Evolutionary conservation across 2,888 invertebrate species (phyloP).

Genomic region (Neoascia interrupta): DNA sequence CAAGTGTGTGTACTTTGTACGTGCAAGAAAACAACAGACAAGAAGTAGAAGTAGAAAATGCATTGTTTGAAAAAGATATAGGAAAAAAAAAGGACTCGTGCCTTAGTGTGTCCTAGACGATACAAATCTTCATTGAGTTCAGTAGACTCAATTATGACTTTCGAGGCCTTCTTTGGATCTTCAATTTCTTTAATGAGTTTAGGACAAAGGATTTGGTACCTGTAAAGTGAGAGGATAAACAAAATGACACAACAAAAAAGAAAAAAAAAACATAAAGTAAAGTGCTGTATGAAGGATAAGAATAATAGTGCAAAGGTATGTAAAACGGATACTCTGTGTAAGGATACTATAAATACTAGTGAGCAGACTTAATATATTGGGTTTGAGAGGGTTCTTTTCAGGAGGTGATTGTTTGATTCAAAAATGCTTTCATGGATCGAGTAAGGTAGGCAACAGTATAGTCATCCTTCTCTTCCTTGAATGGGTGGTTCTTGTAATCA

Average conservation of each 20-base stretch:
- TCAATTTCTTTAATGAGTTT: slow-evolving; percentile 87
- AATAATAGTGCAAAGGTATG: slow-evolving; percentile 10
- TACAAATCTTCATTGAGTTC: slow-evolving; percentile 94
- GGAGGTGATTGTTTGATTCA: no score
- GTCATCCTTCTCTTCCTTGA: no score
- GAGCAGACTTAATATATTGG: no score
- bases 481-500: no score
- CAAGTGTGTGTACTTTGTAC: no score
- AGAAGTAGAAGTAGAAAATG: slow-evolving; percentile 6
- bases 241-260: slow-evolving; percentile 4
- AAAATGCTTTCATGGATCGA: no score
- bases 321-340: not conserved
- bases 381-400: no score
- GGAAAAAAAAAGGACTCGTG: slow-evolving; percentile 82
- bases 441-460: no score
- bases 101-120: slow-evolving; percentile 99
- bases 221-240: slow-evolving; percentile 80
- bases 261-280: slow-evolving; percentile 5
- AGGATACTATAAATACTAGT: not conserved
- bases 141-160: slow-evolving; percentile 89
- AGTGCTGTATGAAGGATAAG: slow-evolving; percentile 20
- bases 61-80: slow-evolving; percentile 81
- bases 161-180: slow-evolving; percentile 91
- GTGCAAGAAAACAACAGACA: slow-evolving; percentile 5
- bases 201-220: slow-evolving; percentile 99